Evolutionary conservation across 2,113 vertebrate genomes (phyloP), one percentile per base, ranked within the genome.

Genomic region (Desmodus rotundus): DNA sequence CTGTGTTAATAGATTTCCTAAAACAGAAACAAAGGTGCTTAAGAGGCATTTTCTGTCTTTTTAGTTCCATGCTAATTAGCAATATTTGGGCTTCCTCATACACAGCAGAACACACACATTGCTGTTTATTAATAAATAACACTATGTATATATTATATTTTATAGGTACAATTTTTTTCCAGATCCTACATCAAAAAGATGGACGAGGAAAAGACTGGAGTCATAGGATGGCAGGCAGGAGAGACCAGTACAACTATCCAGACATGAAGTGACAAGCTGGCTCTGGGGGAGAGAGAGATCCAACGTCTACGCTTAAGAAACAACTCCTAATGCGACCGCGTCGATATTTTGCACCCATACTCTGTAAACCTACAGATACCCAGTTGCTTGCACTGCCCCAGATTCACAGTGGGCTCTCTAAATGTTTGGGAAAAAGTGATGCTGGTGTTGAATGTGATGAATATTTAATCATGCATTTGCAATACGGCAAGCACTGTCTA

Each of bases 21-120:
- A 89, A 12, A 83, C 28, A 77, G 38, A 86, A 92, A 81, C 10
- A 58, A 76, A 36, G 28, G 67, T 50, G 54, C 33, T 31, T 56
- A 78, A 93, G 63, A 78, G 26, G 63, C 45, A 65, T 89, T 92
- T 94, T 92, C 52, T 83, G 41, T 91, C 33, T 89, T 89, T 94
- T 77, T 68, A 65, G 47, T 58, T 90, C 47, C 45, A 31, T 56
- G 61, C 2, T 63, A 47, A 86, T 84, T 50, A 68, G 41, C 38
- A 89, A 76, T 58, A 28, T 86, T 74, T 52, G 76, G 50, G 68
- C 17, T 91, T 89, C 24, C 73, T 89, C 56, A 68, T 31, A 76
- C 50, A 95, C 83, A 78, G 50, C 16, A 85, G 50, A 54, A 74
- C 13, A 87, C 52, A 68, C 0, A 92, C n/a, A 50, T 2, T 87